Evolutionary conservation across 1,140 invertebrate genomes (phyloP).

Genomic region (Tetragonula clypearis): DNA sequence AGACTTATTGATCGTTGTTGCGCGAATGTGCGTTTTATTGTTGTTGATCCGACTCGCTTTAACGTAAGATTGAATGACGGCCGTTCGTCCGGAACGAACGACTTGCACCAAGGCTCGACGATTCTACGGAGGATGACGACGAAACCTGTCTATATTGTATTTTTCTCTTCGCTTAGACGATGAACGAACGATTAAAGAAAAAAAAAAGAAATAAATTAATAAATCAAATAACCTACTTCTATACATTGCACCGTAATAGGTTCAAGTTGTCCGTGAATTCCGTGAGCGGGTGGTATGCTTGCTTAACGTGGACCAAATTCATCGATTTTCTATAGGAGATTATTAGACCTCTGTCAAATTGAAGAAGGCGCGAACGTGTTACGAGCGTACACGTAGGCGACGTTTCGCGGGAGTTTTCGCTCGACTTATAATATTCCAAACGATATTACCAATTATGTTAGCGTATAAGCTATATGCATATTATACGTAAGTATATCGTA

Average conservation of each 20-base stretch:
- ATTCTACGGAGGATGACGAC: slow-evolving; percentile 29
- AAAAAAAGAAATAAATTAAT: neutral
- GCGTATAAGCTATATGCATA: neutral
- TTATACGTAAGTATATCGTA: neutral
- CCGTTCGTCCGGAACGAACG: slow-evolving; percentile 62
- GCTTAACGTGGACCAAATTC: slow-evolving; percentile 51
- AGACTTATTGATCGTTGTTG: slow-evolving; percentile 50
- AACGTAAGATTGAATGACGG: slow-evolving; percentile 28
- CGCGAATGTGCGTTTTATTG: slow-evolving; percentile 44
- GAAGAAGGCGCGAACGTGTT: neutral
- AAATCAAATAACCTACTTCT: neutral
- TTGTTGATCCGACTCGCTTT: slow-evolving; percentile 50
- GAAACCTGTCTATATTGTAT: neutral
- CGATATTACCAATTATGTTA: slow-evolving; percentile 15
- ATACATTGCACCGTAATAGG: neutral
- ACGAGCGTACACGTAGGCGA: neutral
- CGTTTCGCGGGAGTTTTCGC: neutral
- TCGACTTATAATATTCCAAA: slow-evolving; percentile 21
- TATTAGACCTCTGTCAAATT: slow-evolving; percentile 46
- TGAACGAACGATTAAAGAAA: slow-evolving; percentile 23
- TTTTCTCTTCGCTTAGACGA: slow-evolving; percentile 26
- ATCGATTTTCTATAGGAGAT: slow-evolving; percentile 4
- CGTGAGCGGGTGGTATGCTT: slow-evolving; percentile 25
- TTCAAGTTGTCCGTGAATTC: slow-evolving; percentile 27
- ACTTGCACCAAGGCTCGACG: slow-evolving; percentile 22